Conservation (phyloP, 2,888 invertebrate species). For the Eremobia ochroleuca region DNA sequence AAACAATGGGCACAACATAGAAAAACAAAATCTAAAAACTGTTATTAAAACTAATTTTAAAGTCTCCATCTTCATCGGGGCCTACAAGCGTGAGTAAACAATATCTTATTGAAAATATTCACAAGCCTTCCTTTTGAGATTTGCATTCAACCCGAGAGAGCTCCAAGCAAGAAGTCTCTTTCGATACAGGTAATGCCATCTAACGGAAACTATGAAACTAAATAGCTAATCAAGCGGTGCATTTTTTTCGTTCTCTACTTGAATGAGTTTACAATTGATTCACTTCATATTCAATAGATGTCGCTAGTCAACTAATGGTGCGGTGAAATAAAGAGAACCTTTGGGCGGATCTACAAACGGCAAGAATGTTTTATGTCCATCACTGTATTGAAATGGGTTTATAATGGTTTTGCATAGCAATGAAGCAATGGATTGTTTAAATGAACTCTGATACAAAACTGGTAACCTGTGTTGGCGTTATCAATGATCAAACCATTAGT, state of each 20-base stretch:
- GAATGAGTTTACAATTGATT: conserved; percentile 32
- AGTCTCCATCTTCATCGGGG: not conserved
- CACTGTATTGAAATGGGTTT: not conserved
- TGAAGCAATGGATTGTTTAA: conserved; percentile 10
- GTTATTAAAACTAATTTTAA: not conserved
- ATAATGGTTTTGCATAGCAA: not conserved
- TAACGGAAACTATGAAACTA: conserved; percentile 31
- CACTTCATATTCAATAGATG: conserved; percentile 45
- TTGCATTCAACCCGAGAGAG: not conserved
- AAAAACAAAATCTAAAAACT: not conserved
- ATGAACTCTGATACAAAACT: not conserved
- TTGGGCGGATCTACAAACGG: conserved; percentile 10
- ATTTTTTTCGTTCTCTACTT: conserved; percentile 9
- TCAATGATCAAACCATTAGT: conserved; percentile 27
- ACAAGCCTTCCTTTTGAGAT: not conserved
- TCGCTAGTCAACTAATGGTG: conserved; percentile 23
- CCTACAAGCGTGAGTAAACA: not conserved
- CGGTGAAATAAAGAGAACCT: conserved; percentile 1
- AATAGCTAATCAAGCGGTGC: conserved; percentile 32
- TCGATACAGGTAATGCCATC: conserved; percentile 47
- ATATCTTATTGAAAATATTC: conserved; percentile 1
- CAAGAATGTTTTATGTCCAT: not conserved
- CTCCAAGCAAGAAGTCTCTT: not conserved
- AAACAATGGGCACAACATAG: not conserved
- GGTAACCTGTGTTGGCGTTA: not conserved